Percentiles rank a stretch among this genome's conserved stretches.
These are phyloP conservation scores for Eulemur rufifrons DNA, from an alignment of 2,113 vertebrate species.

Conservation along the genomic window DNA sequence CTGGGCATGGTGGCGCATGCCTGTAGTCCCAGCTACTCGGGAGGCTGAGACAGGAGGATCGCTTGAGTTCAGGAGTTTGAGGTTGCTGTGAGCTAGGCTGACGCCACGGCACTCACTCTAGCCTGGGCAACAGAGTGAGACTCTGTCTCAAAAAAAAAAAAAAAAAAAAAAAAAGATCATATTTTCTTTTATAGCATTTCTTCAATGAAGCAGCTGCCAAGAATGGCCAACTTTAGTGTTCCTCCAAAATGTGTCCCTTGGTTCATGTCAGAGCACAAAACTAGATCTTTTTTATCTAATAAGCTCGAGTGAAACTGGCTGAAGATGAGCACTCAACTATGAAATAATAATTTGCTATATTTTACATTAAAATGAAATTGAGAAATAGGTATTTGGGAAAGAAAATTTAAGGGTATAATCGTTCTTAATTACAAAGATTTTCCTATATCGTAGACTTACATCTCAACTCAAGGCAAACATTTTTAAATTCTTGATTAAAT, in stretches of 20 bases:
- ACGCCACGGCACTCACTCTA: too few species aligned
- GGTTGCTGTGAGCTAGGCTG: too few species aligned
- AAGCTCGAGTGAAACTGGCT: neutral
- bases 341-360: neutral
- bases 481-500: neutral
- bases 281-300: neutral
- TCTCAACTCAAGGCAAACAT: neutral
- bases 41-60: too few species aligned
- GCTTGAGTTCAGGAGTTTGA: too few species aligned
- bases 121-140: too few species aligned
- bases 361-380: constrained; percentile 26
- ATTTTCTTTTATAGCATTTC: neutral
- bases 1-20: too few species aligned
- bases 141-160: too few species aligned
- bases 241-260: neutral
- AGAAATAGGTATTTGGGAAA: neutral
- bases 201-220: neutral
- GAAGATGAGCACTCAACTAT: neutral
- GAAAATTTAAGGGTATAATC: neutral
- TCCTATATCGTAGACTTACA: neutral
- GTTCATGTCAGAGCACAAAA: neutral
- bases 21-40: too few species aligned
- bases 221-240: neutral
- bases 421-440: neutral
- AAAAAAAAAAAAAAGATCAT: neutral